Percentiles rank a stretch among this genome's conserved stretches.
These are phyloP conservation scores for Cosmopolites sordidus DNA, from an alignment of 2,888 invertebrate species.

Conservation along the genomic window DNA sequence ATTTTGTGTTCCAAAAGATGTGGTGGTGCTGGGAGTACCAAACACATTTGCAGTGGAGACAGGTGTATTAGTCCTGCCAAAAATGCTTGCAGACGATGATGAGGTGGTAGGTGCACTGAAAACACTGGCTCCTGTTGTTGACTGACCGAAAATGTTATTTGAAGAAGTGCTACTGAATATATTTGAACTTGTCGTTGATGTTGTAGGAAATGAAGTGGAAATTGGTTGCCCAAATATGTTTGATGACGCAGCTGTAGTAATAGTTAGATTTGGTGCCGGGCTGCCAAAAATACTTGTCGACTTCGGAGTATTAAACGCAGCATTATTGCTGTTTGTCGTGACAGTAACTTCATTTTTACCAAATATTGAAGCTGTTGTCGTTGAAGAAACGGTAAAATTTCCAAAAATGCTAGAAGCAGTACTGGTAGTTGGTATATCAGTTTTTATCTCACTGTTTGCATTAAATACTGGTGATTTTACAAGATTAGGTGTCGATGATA, in stretches of 20 bases:
- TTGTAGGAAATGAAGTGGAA: background rate
- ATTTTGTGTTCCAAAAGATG: conserved; percentile 23
- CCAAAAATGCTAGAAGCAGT: conserved; percentile 16
- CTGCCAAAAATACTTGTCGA: conserved; percentile 1
- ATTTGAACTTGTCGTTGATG: background rate
- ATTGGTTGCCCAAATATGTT: background rate
- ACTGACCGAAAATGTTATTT: background rate
- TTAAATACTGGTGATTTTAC: background rate
- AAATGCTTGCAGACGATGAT: conserved; percentile 7
- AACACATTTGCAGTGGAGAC: conserved; percentile 21
- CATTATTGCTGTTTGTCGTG: background rate
- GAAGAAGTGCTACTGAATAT: background rate
- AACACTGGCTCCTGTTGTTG: background rate
- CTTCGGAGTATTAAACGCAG: background rate
- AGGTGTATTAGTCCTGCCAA: conserved; percentile 12
- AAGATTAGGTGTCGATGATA: background rate
- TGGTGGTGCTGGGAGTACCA: conserved; percentile 26
- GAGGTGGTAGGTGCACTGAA: background rate
- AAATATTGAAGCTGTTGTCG: background rate
- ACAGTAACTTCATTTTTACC: background rate
- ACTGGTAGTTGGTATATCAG: conserved; percentile 34
- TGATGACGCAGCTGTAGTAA: background rate
- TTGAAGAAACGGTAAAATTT: conserved; percentile 21
- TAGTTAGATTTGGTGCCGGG: background rate
- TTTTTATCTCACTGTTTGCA: background rate